phyloP scores from a whole-genome alignment of 2,113 vertebrate species.

The Saccopteryx bilineata region DNA sequence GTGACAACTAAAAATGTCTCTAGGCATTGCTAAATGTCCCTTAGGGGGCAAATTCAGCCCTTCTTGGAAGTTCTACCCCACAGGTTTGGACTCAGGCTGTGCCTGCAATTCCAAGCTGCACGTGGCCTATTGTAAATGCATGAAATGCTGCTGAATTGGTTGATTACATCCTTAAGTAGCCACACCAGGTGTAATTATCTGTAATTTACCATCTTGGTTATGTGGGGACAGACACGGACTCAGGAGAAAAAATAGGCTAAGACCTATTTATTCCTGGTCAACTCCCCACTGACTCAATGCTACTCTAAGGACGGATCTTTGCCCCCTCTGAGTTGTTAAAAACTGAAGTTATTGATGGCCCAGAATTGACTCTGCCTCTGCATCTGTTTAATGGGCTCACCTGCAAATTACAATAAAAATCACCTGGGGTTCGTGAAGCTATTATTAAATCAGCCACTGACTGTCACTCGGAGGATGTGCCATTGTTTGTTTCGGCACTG shows the following conservation, averaged over 20 bases:
- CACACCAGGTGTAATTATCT: rapidly evolving
- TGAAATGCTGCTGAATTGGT: not conserved
- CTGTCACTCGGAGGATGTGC: not conserved
- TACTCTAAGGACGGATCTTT: not conserved
- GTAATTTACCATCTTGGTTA: not conserved
- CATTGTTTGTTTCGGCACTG: not conserved
- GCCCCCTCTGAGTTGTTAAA: not conserved
- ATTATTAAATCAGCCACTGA: not conserved
- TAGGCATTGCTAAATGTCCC: too few relatives aligned
- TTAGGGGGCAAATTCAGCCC: too few relatives aligned
- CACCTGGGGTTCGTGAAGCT: not conserved
- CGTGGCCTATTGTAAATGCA: rapidly evolving
- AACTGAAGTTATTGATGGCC: not conserved
- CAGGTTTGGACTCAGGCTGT: not conserved
- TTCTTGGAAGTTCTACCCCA: not conserved
- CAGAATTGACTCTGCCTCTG: not conserved
- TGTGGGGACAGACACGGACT: not conserved
- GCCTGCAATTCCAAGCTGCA: rapidly evolving
- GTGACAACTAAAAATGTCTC: too few relatives aligned
- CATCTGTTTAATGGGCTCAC: not conserved
- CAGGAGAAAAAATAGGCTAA: not conserved
- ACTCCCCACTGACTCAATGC: not conserved
- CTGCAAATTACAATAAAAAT: too few relatives aligned
- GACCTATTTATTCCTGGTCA: not conserved
- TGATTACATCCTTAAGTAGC: rapidly evolving